Base-by-base conservation (phyloP, 2,888 invertebrate genomes). In the Sinohyriopsis cumingii region DNA sequence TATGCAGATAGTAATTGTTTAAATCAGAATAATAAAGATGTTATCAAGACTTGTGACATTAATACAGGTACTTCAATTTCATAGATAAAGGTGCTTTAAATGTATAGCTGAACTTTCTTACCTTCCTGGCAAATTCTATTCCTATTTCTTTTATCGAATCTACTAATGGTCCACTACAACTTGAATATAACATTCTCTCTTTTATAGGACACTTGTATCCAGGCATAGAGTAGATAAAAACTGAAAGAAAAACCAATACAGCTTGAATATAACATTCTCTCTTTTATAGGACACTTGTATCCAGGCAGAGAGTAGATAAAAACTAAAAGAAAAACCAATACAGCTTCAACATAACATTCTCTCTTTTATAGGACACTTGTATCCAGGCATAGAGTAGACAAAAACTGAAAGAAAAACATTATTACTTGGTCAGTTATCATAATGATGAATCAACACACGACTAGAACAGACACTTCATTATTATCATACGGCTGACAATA, bases 241-340 rank as follows among this genome's bases (percentile, higher is more conserved):
- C 96, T 96, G 86, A 69, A 86, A 88, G 60, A 65, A 65, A 69
- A 71, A 55, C 81, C 95, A 91, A 98, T 99, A 91, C 98, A 98
- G 86, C 98, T 98, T 0, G 99, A 98, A 91, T 99, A 99, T 89
- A 99, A 92, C 99, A 99, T 99, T 82, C 98, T 92, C 89, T 99
- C 99, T 87, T 97, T 98, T 83, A 99, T 96, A 76, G 97, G 94
- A 90, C 97, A 97, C 75, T 93, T 94, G 90, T 97, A 98, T 6
- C 98, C 98, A 5, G 99, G 99, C 95, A 99, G 97, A 15, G 98
- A 97, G 91, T 99, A 99, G 86, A 99, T 95, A 91, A 99, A 99
- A 74, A 99, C 96, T 96, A 86, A 69, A 86, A 88, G 60, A 65
- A 65, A 69, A 71, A 55, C 81, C 95, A 91, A 98, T 99, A 91